These are phyloP conservation scores for Scartelaos histophorus DNA, from an alignment of 2,113 vertebrate species.

Conservation along the genomic window DNA sequence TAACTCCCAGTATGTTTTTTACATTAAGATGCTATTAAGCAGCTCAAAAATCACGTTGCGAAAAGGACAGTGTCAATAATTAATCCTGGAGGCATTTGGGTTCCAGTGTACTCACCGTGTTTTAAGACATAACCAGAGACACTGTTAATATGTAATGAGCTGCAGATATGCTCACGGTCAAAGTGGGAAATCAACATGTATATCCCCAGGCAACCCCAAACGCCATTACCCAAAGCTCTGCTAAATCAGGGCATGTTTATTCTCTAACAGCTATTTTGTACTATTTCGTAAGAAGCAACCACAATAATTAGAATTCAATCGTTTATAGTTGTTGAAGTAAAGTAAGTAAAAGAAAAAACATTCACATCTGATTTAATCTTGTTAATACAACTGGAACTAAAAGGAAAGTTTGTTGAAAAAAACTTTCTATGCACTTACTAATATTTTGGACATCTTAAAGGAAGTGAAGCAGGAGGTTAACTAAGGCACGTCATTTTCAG, in stretches of 20 bases:
- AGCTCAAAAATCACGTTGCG: conserved; percentile 62
- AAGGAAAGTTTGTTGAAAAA: conserved; percentile 58
- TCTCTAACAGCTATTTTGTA: too few relatives aligned
- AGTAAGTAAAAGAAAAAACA: too few relatives aligned
- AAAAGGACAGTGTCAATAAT: conserved; percentile 78
- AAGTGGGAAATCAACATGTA: conserved; percentile 63
- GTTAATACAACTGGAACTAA: conserved; percentile 34
- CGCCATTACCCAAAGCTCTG: conserved; percentile 55
- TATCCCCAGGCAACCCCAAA: conserved; percentile 60
- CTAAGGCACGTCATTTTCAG: conserved; percentile 73
- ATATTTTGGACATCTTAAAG: conserved; percentile 35
- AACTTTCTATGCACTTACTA: conserved; percentile 49
- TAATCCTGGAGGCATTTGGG: conserved; percentile 60
- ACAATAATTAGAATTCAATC: too few relatives aligned
- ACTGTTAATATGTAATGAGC: conserved; percentile 64
- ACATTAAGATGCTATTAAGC: conserved; percentile 37
- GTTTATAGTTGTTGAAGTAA: too few relatives aligned
- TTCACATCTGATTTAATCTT: conserved; percentile 59
- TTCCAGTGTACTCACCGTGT: conserved; percentile 70
- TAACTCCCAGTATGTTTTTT: conserved; percentile 18
- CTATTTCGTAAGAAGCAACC: too few relatives aligned
- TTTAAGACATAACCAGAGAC: conserved; percentile 66
- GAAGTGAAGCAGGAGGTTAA: conserved; percentile 66
- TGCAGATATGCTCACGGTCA: conserved; percentile 44
- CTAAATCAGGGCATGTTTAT: conserved; percentile 79